Evolutionary conservation across 2,888 invertebrate species (phyloP).

Genomic region (Chloroclystis v-ata): DNA sequence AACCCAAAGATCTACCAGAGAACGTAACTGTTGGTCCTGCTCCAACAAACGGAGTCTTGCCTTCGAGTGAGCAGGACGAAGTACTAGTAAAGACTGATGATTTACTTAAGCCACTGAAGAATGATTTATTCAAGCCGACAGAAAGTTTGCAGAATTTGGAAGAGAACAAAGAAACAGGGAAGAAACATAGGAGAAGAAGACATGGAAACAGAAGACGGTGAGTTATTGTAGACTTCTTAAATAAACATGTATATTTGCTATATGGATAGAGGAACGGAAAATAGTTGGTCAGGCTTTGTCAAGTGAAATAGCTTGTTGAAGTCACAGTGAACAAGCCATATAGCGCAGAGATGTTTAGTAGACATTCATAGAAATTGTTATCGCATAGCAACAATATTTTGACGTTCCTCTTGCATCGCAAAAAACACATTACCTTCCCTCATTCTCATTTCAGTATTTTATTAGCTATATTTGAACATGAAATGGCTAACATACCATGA

Average conservation of each 20-base stretch:
- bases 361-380: too few relatives aligned
- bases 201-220: conserved; percentile 70
- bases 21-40: conserved; percentile 68
- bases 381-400: too few relatives aligned
- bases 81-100: conserved; percentile 52
- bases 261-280: too few relatives aligned
- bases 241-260: background rate
- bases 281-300: too few relatives aligned
- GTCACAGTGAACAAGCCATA: too few relatives aligned
- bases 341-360: too few relatives aligned
- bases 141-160: conserved; percentile 62
- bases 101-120: conserved; percentile 41
- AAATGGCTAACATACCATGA: too few relatives aligned
- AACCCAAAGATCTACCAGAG: conserved; percentile 65
- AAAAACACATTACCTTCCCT: too few relatives aligned
- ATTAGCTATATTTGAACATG: too few relatives aligned
- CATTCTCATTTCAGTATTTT: too few relatives aligned
- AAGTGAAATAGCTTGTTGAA: too few relatives aligned
- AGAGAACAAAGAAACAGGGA: conserved; percentile 29
- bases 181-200: conserved; percentile 51
- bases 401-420: too few relatives aligned
- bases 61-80: conserved; percentile 59
- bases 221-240: conserved; percentile 16
- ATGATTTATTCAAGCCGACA: conserved; percentile 59
- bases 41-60: conserved; percentile 66